A percentile compares a stretch with the other conserved stretches of the same genome.
phyloP scores from a whole-genome alignment of 2,113 vertebrate species.

The Hippocampus mohnikei region DNA sequence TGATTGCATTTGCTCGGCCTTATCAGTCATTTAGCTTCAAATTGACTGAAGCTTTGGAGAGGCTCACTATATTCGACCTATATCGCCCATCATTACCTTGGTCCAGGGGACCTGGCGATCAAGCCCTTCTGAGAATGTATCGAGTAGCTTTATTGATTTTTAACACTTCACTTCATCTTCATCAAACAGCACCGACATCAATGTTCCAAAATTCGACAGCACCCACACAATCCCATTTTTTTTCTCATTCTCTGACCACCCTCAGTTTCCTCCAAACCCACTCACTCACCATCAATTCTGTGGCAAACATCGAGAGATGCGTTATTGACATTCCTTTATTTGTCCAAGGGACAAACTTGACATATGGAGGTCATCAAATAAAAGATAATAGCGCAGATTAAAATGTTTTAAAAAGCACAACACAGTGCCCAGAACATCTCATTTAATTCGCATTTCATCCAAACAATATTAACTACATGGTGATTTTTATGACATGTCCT shows the following conservation, averaged over 20 bases:
- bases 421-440: not conserved
- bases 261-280: not conserved
- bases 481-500: not conserved
- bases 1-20: constrained; percentile 32
- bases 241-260: constrained; percentile 2
- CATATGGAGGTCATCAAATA: constrained; percentile 40
- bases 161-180: constrained; percentile 69
- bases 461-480: not conserved
- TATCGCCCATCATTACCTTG: constrained; percentile 36
- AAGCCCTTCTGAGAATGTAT: constrained; percentile 56
- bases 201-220: constrained; percentile 42
- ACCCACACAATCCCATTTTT: constrained; percentile 1
- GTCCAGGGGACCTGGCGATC: constrained; percentile 37
- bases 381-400: constrained; percentile 13
- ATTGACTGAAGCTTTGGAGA: constrained; percentile 42
- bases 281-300: not conserved
- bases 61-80: constrained; percentile 39
- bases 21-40: constrained; percentile 31
- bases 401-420: too few relatives aligned
- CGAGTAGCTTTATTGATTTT: constrained; percentile 68
- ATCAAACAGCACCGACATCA: constrained; percentile 58
- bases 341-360: not conserved
- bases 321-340: constrained; percentile 20
- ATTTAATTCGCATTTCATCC: not conserved
- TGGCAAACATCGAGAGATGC: constrained; percentile 12